Base-by-base conservation (phyloP, 2,888 invertebrate genomes). In the Patella caerulea region DNA sequence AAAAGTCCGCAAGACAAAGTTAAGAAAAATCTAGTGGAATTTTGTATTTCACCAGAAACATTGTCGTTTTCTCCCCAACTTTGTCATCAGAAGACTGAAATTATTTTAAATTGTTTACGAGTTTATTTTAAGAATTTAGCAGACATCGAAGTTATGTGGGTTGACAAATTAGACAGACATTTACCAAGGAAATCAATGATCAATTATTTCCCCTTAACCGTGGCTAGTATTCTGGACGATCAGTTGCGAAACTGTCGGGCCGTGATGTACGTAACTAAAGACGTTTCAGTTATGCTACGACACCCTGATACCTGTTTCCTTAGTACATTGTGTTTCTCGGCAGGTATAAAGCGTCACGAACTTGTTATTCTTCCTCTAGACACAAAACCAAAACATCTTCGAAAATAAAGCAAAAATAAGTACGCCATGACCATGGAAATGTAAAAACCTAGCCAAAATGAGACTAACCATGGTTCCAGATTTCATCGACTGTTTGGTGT, bases 291-390 rank as follows among this genome's bases (percentile, higher is more conserved):
- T 11, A 69, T 82, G 45, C 54, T 83, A 72, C 70, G 80, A 55
- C 83, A 84, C 52, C 78, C 59, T 73, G 78, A 80, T 17, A 56
- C 82, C 2, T 76, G 82, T 74, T 65, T 84, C 29, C 73, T 83
- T 4, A 80, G 80, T 19, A 81, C 84, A 12, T 70, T 84, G n/a
- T 73, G 79, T 9, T 56, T 56, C 17, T 59, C 80, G 45, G 75
- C 82, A 29, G 83, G 79, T 7, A 72, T 81, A 15, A 55, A 71
- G 1, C 78, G 76, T 54, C 70, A 73, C 7, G 73, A 76, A 34
- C 56, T 82, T 12, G 53, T 79, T 45, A 59, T 79, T 17, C 70
- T 77, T 7, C 77, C 77, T n/a, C 19, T 65, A 45, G 73, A 72
- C 15, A 56, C 73, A 3, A 69, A 69, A 29, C 77, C 77, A 5